phyloP scores from a whole-genome alignment of 2,888 invertebrate species.

The Hemaris fuciformis region DNA sequence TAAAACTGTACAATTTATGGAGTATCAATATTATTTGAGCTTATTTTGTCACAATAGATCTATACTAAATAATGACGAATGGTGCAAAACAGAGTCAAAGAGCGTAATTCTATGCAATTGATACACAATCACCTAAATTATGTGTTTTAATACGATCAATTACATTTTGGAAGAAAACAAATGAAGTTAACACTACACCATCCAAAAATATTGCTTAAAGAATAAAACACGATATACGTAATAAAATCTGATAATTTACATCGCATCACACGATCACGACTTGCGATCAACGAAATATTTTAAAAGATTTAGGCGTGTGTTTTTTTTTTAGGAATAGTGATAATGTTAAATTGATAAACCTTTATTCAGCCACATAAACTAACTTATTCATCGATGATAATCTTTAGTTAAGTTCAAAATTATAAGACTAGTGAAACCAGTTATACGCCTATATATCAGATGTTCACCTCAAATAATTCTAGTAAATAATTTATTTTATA shows the following conservation, averaged over 20 bases:
- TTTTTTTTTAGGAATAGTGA: not conserved
- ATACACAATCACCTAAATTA: not conserved
- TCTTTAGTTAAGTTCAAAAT: too few species aligned
- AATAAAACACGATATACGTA: not conserved
- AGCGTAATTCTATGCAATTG: not conserved
- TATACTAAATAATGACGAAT: too few species aligned
- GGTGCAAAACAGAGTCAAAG: not conserved
- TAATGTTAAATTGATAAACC: too few species aligned
- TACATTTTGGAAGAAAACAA: not conserved
- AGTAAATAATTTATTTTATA: too few species aligned
- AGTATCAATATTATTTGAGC: too few species aligned
- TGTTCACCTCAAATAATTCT: too few species aligned
- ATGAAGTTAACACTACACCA: not conserved
- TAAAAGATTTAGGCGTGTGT: not conserved
- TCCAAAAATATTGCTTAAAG: not conserved
- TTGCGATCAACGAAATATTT: not conserved
- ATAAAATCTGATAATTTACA: constrained; percentile 4
- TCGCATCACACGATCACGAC: not conserved
- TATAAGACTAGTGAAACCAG: too few species aligned
- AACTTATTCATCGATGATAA: not conserved
- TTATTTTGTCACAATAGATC: too few species aligned
- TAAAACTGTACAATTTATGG: too few species aligned
- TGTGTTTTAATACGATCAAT: not conserved
- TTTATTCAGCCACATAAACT: not conserved
- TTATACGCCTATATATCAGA: too few species aligned